Evolutionary conservation across 1,140 invertebrate species (phyloP), one percentile per base, ranked within the genome.

Genomic region (Bombus pyrosoma): DNA sequence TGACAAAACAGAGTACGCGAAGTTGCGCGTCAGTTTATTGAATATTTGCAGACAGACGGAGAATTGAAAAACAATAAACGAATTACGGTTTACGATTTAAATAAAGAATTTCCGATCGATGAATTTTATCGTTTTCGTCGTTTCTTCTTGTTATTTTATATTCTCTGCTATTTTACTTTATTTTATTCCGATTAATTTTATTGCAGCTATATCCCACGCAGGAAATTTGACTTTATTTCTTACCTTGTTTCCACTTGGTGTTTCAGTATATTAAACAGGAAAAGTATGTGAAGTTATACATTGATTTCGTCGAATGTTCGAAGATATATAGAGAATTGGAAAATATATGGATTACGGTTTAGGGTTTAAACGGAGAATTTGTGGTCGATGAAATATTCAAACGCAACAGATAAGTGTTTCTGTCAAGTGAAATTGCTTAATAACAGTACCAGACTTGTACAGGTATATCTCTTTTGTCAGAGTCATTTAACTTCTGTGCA

Each of bases 191-290:
- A 62, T 59, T 59, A 28, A 59, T 59, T 62, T 28, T 28, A 62
- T 12, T 4, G 0, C 0, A n/a, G 12, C 3, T n/a, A n/a, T 10
- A 5, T 62, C 1, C 9, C 28, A 62, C 28, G 0, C 1, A 62
- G 0, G 13, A 62, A 28, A 28, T 59, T 59, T 3, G 25, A 59
- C 3, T 28, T 59, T 22, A 53, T 22, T 53, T 22, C 47, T 59
- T 28, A 59, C 0, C 9, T 3, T 25, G 25, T 59, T 28, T 28
- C 57, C 25, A 59, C 8, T 59, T 59, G 0, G 3, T 12, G 57
- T 59, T 13, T 62, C 59, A 28, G 10, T 62, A 2, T n/a, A 2
- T 13, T 12, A 28, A 0, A n/a, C 1, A n/a, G 18, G 18, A 53
- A 8, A 6, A 2, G 0, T 22, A 8, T 22, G 18, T 22, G 18